A percentile compares a stretch with the other conserved stretches of the same genome.
Conservation (phyloP, 2,888 invertebrate genomes). For the Dromius quadrimaculatus region DNA sequence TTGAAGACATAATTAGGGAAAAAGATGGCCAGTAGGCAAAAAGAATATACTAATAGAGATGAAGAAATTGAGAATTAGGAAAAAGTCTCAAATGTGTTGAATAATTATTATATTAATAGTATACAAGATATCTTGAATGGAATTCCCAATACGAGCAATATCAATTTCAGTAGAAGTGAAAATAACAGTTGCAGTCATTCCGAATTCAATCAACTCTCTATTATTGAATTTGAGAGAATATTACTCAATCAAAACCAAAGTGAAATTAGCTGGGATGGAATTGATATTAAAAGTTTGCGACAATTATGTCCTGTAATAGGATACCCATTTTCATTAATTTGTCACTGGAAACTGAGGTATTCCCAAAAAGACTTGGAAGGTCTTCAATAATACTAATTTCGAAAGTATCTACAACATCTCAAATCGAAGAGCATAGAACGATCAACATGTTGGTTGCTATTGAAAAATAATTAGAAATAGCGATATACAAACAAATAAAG, state of each 20-base stretch:
- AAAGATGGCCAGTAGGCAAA: background rate
- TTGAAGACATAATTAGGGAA: background rate
- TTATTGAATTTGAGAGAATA: background rate
- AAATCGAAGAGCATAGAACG: background rate
- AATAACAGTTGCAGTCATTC: background rate
- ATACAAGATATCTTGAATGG: background rate
- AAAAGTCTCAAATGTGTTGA: background rate
- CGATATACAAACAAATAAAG: slow-evolving; percentile 1
- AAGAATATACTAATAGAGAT: background rate
- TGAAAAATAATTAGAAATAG: slow-evolving; percentile 12
- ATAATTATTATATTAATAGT: background rate
- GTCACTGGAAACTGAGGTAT: slow-evolving; percentile 1
- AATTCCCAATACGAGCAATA: background rate
- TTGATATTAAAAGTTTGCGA: background rate
- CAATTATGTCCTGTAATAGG: background rate
- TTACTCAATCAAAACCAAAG: background rate
- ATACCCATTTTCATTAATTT: background rate
- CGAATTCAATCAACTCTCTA: background rate
- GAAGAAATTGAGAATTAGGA: background rate
- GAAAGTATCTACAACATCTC: background rate
- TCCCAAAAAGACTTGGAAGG: background rate
- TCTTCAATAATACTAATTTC: slow-evolving; percentile 6
- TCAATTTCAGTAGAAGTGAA: background rate
- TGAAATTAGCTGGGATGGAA: background rate
- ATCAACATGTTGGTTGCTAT: slow-evolving; percentile 3